Percentiles rank a stretch among this genome's conserved stretches.
These are phyloP conservation scores for Dicaeum eximium DNA, from an alignment of 2,113 vertebrate genomes.

Conservation along the genomic window DNA sequence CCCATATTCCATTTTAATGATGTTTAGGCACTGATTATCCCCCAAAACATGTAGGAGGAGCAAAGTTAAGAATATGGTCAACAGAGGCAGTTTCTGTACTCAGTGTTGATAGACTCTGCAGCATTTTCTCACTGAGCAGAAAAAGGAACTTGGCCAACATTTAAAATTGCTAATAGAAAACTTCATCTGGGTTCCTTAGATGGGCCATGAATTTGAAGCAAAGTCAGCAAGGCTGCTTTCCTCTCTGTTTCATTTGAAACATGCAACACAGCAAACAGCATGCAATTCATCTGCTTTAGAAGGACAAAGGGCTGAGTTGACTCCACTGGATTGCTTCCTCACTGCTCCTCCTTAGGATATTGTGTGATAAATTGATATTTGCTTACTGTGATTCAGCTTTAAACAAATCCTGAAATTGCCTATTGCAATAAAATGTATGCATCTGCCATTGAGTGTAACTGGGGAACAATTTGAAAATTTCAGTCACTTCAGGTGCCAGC, in stretches of 20 bases:
- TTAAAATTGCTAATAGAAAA: not conserved
- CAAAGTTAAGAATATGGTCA: not conserved
- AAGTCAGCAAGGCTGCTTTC: not conserved
- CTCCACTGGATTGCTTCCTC: not conserved
- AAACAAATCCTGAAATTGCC: slow-evolving; percentile 36
- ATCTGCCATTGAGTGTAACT: slow-evolving; percentile 3
- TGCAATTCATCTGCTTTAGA: not conserved
- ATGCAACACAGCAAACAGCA: not conserved
- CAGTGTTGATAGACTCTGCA: not conserved
- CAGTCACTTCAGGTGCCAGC: not conserved
- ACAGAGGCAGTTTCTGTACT: not conserved
- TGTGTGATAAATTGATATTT: not conserved
- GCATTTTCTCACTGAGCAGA: not conserved
- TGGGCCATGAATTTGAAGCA: not conserved
- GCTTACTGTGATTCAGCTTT: not conserved
- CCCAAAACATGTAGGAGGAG: not conserved
- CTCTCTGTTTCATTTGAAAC: not conserved
- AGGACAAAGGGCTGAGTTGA: not conserved
- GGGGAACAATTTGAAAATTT: slow-evolving; percentile 15
- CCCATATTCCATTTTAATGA: not conserved
- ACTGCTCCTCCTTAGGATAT: not conserved
- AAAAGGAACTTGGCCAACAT: not conserved
- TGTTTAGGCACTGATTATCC: not conserved
- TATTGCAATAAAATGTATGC: slow-evolving; percentile 14
- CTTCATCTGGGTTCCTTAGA: not conserved